Evolutionary conservation across 2,113 vertebrate genomes (phyloP).

Genomic region (Hippocampus mohnikei): DNA sequence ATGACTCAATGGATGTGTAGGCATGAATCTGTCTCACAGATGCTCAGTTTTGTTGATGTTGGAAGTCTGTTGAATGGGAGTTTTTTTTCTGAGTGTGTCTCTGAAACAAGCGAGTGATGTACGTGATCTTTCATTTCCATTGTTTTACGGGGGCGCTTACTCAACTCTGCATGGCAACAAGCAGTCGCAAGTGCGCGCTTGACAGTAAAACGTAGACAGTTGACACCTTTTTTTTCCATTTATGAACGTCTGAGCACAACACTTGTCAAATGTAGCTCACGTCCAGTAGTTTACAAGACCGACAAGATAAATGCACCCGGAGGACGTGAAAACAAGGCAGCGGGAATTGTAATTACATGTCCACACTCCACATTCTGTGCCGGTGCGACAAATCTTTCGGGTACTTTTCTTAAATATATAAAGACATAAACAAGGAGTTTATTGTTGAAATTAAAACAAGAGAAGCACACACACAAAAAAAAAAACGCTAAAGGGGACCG

Average conservation of each 20-base stretch:
- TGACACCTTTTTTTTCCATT: neutral
- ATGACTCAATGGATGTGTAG: neutral
- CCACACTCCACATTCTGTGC: too few relatives aligned
- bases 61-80: neutral
- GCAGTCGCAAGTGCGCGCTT: neutral
- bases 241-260: neutral
- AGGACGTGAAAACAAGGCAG: too few relatives aligned
- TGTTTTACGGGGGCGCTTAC: neutral
- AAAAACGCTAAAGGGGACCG: neutral
- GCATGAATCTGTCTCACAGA: neutral
- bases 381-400: too few relatives aligned
- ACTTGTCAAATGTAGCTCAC: too few relatives aligned
- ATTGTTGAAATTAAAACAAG: neutral
- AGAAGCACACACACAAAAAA: neutral
- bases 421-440: neutral
- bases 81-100: neutral
- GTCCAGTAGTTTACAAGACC: too few relatives aligned
- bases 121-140: neutral
- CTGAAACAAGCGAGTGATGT: neutral
- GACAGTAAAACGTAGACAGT: neutral
- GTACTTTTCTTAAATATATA: too few relatives aligned
- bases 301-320: too few relatives aligned
- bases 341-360: too few relatives aligned
- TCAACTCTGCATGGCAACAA: neutral
- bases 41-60: neutral